Percentiles rank a stretch among this genome's conserved stretches.
Conservation (phyloP, 37 sponge, comb jelly and placozoan species). For the Oscarella lobularis region DNA sequence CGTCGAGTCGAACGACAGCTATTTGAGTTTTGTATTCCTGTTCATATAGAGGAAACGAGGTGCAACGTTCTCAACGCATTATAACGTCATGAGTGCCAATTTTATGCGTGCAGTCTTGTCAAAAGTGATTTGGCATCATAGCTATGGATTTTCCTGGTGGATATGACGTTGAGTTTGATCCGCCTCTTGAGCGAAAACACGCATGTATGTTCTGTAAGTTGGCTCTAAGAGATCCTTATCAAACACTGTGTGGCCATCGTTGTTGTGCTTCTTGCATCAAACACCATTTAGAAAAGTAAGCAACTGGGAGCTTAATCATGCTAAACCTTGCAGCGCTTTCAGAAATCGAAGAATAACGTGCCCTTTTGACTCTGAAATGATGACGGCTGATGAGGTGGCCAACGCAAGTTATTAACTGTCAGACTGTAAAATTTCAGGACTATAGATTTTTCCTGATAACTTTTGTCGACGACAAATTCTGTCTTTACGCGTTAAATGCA, state of each 20-base stretch:
- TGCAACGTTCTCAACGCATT: too few relatives aligned
- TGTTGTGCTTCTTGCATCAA: not conserved
- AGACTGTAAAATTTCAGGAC: not conserved
- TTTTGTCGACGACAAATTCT: slow-evolving; percentile 30
- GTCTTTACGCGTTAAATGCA: not conserved
- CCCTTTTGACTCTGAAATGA: not conserved
- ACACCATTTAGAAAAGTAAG: not conserved
- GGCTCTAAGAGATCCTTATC: slow-evolving; percentile 1
- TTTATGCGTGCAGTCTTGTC: too few relatives aligned
- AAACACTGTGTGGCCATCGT: not conserved
- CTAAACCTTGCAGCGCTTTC: not conserved
- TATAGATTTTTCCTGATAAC: slow-evolving; percentile 49
- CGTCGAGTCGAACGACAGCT: too few relatives aligned
- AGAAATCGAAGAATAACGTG: not conserved
- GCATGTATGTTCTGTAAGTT: slow-evolving; percentile 2
- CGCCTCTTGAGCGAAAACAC: slow-evolving; percentile 4
- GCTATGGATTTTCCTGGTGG: too few relatives aligned
- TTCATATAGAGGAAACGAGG: too few relatives aligned
- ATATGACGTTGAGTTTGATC: slow-evolving; percentile 1
- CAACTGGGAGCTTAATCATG: not conserved
- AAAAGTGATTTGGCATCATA: too few relatives aligned
- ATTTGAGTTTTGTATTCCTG: too few relatives aligned
- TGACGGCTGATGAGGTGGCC: not conserved
- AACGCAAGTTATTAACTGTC: not conserved
- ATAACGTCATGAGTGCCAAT: too few relatives aligned